Percentiles rank a stretch among this genome's conserved stretches.
These are phyloP conservation scores for Brienomyrus longianalis DNA, from an alignment of 2,113 vertebrate species.

Conservation along the genomic window DNA sequence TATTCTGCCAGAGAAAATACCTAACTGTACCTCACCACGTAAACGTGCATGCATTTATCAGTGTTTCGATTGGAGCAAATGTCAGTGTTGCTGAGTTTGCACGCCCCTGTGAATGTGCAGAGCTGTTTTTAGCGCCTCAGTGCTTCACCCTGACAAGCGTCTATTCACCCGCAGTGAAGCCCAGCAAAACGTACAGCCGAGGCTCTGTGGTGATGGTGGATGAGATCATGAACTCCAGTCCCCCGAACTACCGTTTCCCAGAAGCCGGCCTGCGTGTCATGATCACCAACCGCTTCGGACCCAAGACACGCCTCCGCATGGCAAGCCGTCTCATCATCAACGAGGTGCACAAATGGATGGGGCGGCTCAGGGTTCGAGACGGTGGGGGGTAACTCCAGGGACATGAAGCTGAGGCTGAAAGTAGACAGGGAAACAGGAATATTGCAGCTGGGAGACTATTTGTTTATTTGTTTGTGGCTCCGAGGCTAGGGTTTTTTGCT, in stretches of 20 bases:
- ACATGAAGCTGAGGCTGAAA: not conserved
- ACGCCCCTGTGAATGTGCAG: not conserved
- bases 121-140: not conserved
- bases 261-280: slow-evolving; percentile 72
- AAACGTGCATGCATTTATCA: not conserved
- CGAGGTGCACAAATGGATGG: slow-evolving; percentile 48
- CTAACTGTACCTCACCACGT: not conserved
- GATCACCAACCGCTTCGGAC: slow-evolving; percentile 76
- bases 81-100: slow-evolving; percentile 1
- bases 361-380: not conserved
- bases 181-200: slow-evolving; percentile 53
- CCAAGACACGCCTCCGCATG: slow-evolving; percentile 74
- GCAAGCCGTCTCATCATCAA: slow-evolving; percentile 76
- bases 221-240: slow-evolving; percentile 68
- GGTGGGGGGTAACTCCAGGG: not conserved
- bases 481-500: too few relatives aligned
- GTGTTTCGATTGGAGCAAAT: slow-evolving; percentile 2
- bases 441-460: not conserved
- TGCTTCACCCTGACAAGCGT: not conserved
- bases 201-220: slow-evolving; percentile 70
- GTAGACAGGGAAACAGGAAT: not conserved
- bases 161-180: slow-evolving; percentile 55
- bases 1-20: not conserved
- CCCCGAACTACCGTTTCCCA: slow-evolving; percentile 67
- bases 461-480: not conserved